Conservation (phyloP, 2,113 vertebrate species). For the Brienomyrus longianalis region DNA sequence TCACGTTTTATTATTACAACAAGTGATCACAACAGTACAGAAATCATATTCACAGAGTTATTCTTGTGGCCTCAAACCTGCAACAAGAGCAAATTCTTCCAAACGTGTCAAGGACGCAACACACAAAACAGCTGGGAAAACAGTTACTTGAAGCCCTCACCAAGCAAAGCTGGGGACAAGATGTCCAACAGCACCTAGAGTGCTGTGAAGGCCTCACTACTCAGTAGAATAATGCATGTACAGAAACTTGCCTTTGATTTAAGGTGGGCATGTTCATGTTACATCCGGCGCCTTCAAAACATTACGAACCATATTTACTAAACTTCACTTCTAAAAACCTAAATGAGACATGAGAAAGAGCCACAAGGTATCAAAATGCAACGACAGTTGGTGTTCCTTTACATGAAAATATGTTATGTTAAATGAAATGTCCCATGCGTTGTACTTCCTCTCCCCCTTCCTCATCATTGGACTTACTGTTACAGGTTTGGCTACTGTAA, state of each 20-base stretch:
- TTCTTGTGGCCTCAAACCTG: slow-evolving; percentile 63
- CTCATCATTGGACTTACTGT: slow-evolving; percentile 57
- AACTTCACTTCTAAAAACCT: slow-evolving; percentile 99
- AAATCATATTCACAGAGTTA: slow-evolving; percentile 69
- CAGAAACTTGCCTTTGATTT: slow-evolving; percentile 95
- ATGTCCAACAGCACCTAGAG: slow-evolving; percentile 94
- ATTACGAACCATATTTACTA: slow-evolving; percentile 98
- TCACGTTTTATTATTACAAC: slow-evolving; percentile 82
- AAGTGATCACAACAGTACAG: slow-evolving; percentile 77
- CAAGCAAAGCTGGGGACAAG: slow-evolving; percentile 96
- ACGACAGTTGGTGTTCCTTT: slow-evolving; percentile 46
- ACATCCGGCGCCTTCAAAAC: slow-evolving; percentile 98
- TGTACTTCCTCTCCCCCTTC: slow-evolving; percentile 71
- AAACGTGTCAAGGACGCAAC: slow-evolving; percentile 47
- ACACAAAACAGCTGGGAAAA: slow-evolving; percentile 49
- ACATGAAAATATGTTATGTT: slow-evolving; percentile 61
- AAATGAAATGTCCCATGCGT: slow-evolving; percentile 84
- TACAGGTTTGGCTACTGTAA: slow-evolving; percentile 81
- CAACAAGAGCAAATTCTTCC: slow-evolving; percentile 71
- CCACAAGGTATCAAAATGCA: slow-evolving; percentile 80
- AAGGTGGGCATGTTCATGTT: slow-evolving; percentile 89
- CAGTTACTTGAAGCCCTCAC: slow-evolving; percentile 87
- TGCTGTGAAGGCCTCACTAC: slow-evolving; percentile 91
- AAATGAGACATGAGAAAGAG: slow-evolving; percentile 89
- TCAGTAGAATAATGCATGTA: slow-evolving; percentile 77